Percentiles rank a stretch among this genome's conserved stretches.
These are phyloP conservation scores for Limosa lapponica DNA, from an alignment of 2,797 vertebrate species.

Conservation along the genomic window DNA sequence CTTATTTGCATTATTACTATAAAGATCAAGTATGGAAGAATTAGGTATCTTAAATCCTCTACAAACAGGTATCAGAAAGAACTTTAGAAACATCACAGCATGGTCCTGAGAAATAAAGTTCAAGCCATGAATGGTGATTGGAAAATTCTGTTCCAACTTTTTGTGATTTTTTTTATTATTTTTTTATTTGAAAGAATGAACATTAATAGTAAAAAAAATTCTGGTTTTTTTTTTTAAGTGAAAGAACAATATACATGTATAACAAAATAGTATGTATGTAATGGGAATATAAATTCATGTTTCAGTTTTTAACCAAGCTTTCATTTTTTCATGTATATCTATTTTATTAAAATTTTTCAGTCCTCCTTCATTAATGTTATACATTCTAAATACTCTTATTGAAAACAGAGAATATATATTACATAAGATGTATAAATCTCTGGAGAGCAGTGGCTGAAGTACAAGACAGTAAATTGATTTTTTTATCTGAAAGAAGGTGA, in stretches of 20 bases:
- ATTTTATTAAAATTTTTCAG: background rate
- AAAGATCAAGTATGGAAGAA: background rate
- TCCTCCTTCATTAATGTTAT: accelerated
- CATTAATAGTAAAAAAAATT: background rate
- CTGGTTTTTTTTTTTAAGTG: background rate
- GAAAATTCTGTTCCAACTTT: background rate
- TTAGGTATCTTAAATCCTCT: background rate
- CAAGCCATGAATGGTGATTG: background rate
- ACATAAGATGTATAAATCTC: background rate
- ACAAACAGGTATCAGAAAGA: background rate
- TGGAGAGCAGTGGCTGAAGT: background rate
- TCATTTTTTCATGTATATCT: background rate
- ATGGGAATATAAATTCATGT: background rate
- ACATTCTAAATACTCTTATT: background rate
- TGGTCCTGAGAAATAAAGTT: background rate
- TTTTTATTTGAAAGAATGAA: background rate
- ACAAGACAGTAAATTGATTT: background rate
- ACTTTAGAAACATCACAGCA: background rate
- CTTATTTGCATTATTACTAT: background rate
- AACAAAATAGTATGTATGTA: background rate
- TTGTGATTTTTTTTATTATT: background rate
- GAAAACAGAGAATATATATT: background rate
- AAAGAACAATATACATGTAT: background rate
- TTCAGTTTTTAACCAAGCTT: background rate
- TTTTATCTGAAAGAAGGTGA: background rate